These are phyloP conservation scores for Scaptodrosophila lebanonensis DNA, from an alignment of 1,140 invertebrate genomes.

Conservation along the genomic window DNA sequence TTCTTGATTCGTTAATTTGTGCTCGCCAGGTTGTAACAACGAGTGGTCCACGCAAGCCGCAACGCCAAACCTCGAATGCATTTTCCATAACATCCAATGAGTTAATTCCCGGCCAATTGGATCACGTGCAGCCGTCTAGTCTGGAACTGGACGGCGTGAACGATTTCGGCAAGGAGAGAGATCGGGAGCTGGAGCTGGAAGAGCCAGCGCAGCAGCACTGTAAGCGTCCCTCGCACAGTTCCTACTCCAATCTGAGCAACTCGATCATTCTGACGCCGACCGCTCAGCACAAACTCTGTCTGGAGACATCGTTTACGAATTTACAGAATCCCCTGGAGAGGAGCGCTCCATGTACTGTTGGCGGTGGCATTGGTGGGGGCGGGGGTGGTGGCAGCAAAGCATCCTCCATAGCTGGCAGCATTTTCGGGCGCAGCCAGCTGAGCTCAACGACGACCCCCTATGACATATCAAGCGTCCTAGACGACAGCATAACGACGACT, in stretches of 20 bases:
- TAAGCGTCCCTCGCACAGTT: slow-evolving; percentile 49
- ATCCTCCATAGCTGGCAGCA: slow-evolving; percentile 78
- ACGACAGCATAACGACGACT: slow-evolving; percentile 64
- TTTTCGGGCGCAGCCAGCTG: slow-evolving; percentile 66
- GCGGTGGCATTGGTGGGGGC: slow-evolving; percentile 9
- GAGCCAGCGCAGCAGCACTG: slow-evolving; percentile 15
- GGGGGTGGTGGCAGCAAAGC: slow-evolving; percentile 58
- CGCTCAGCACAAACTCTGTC: slow-evolving; percentile 81
- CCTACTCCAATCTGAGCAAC: slow-evolving; percentile 60
- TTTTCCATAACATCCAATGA: slow-evolving; percentile 66
- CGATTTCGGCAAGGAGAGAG: too few relatives aligned
- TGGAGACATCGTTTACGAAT: slow-evolving; percentile 88
- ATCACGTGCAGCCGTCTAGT: slow-evolving; percentile 3
- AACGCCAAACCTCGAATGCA: slow-evolving; percentile 78
- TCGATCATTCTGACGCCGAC: slow-evolving; percentile 76
- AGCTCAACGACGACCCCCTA: slow-evolving; percentile 61
- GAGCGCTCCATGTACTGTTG: neutral
- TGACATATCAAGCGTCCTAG: slow-evolving; percentile 66
- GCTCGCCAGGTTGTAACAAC: slow-evolving; percentile 84
- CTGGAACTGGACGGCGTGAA: too few relatives aligned
- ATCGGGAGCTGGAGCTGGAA: slow-evolving; percentile 6
- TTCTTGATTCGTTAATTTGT: slow-evolving; percentile 5
- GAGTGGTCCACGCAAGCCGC: slow-evolving; percentile 84
- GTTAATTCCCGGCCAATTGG: neutral
- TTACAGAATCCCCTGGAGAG: slow-evolving; percentile 22